Evolutionary conservation across 30 jellyfish, hydroid and myxozoan species (phyloP).

Genomic region (Aurelia sp.): DNA sequence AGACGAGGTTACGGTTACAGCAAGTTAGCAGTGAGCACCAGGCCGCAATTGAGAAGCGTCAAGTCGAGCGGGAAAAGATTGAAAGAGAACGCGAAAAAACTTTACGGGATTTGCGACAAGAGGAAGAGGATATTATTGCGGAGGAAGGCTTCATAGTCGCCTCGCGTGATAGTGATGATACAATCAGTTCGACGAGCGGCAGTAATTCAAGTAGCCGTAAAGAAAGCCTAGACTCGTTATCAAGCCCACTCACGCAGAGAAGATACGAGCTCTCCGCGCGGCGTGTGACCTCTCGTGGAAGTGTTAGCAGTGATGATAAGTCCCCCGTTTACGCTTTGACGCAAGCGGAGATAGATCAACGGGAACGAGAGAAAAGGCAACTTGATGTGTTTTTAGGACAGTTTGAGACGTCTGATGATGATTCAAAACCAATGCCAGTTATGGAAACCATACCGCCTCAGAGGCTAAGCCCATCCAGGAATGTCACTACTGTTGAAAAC

Average conservation of each 20-base stretch:
- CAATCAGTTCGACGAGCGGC: conserved; percentile 80
- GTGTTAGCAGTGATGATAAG: conserved; percentile 74
- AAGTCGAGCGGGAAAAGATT: conserved; percentile 63
- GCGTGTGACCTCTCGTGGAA: conserved; percentile 45
- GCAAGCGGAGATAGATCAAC: conserved; percentile 64
- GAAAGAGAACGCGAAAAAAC: conserved; percentile 76
- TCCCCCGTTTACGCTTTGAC: conserved; percentile 63
- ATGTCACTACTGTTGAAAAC: conserved; percentile 33
- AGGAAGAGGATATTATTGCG: conserved; percentile 69
- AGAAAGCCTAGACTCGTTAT: conserved; percentile 87
- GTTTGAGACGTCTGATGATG: conserved; percentile 63
- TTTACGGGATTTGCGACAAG: conserved; percentile 68
- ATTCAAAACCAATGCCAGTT: conserved; percentile 29
- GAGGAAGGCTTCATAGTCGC: conserved; percentile 33
- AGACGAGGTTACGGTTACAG: conserved; percentile 73
- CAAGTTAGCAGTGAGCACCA: conserved; percentile 81
- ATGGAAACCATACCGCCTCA: conserved; percentile 16
- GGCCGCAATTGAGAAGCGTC: conserved; percentile 85
- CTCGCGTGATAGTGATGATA: conserved; percentile 78
- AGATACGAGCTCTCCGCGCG: conserved; percentile 46
- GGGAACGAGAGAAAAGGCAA: conserved; percentile 72
- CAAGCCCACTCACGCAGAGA: conserved; percentile 90
- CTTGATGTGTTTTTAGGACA: conserved; percentile 78
- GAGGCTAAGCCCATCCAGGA: conserved; percentile 5
- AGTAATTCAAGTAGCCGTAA: conserved; percentile 90